Conservation (phyloP, 1,140 invertebrate genomes). For the Euura lappo region DNA sequence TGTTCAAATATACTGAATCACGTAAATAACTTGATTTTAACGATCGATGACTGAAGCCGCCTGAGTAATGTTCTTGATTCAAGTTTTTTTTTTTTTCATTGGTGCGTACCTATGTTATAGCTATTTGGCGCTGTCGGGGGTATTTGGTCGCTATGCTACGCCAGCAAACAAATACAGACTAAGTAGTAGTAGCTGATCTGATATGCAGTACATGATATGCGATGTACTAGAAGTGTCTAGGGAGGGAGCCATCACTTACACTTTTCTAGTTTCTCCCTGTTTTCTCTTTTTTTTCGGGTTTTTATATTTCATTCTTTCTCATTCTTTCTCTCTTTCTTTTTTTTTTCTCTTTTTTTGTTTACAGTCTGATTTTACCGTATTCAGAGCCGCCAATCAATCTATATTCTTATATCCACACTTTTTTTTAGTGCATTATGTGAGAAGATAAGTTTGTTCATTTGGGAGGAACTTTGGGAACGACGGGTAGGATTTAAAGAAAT, state of each 20-base stretch:
- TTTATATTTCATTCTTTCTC: constrained; percentile 12
- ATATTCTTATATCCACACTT: not conserved
- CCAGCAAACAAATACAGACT: constrained; percentile 54
- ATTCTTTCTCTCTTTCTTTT: constrained; percentile 9
- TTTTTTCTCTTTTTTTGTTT: not conserved
- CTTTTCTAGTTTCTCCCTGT: constrained; percentile 15
- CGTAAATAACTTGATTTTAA: too few species aligned
- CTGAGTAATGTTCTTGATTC: not conserved
- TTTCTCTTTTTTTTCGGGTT: constrained; percentile 10
- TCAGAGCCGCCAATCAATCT: constrained; percentile 28
- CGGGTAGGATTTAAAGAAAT: too few species aligned
- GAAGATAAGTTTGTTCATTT: not conserved
- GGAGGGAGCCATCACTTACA: too few species aligned
- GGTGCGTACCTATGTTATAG: constrained; percentile 44
- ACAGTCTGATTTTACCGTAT: constrained; percentile 26
- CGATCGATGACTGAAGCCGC: too few species aligned
- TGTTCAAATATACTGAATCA: too few species aligned
- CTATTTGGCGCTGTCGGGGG: constrained; percentile 55
- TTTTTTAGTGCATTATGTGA: not conserved
- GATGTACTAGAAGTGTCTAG: constrained; percentile 50
- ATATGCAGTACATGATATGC: constrained; percentile 57
- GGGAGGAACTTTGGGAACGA: too few species aligned
- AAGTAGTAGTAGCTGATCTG: constrained; percentile 45
- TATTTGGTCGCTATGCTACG: constrained; percentile 46
- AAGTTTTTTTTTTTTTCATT: constrained; percentile 10